phyloP scores from a whole-genome alignment of 2,888 invertebrate species.

The Exocentrus adspersus region DNA sequence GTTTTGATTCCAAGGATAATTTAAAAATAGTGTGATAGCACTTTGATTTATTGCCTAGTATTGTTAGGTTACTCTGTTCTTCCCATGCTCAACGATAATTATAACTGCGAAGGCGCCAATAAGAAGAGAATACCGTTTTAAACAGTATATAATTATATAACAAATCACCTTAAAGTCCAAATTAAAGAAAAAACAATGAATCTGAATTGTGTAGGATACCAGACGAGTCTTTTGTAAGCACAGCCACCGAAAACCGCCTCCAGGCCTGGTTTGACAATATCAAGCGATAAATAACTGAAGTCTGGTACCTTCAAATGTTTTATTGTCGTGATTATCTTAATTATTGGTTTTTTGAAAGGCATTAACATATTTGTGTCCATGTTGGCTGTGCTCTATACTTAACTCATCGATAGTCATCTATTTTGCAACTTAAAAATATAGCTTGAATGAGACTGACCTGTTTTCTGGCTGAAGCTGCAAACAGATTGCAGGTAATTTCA shows the following conservation, averaged over 20 bases:
- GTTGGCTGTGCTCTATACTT: constrained; percentile 45
- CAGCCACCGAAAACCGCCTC: constrained; percentile 51
- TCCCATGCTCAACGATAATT: constrained; percentile 44
- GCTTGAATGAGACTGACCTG: constrained; percentile 2
- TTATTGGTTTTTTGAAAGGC: constrained; percentile 58
- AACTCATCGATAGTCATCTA: constrained; percentile 39
- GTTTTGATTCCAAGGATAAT: constrained; percentile 2
- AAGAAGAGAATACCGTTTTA: constrained; percentile 49
- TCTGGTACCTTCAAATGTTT: constrained; percentile 55
- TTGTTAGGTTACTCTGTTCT: constrained; percentile 34
- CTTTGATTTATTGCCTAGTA: constrained; percentile 43
- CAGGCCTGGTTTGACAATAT: constrained; percentile 58
- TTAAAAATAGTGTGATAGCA: neutral
- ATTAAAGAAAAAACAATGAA: constrained; percentile 42
- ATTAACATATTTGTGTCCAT: constrained; percentile 57
- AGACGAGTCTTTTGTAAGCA: constrained; percentile 35
- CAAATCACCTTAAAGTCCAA: constrained; percentile 48
- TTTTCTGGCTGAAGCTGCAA: neutral
- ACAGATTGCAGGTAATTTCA: neutral
- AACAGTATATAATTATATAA: constrained; percentile 51
- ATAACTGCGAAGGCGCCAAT: constrained; percentile 46
- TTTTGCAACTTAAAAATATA: constrained; percentile 15
- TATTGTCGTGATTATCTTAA: constrained; percentile 62
- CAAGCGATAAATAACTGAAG: constrained; percentile 58
- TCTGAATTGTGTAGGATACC: constrained; percentile 31